phyloP scores from a whole-genome alignment of 30 jellyfish, hydroid and myxozoan genomes.

The Turritopsis dohrnii region DNA sequence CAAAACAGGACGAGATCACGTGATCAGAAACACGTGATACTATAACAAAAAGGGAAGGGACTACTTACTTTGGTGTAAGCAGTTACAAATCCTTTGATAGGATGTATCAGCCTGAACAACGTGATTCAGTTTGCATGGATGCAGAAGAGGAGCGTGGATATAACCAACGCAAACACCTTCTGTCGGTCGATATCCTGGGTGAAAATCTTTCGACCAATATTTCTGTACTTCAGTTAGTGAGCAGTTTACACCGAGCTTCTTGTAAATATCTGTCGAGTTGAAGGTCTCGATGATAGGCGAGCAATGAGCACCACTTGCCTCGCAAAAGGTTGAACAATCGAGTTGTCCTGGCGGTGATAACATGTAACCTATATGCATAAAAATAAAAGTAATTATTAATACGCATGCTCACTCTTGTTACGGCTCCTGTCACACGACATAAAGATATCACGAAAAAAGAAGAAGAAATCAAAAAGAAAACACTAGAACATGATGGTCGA shows the following conservation, averaged over 20 bases:
- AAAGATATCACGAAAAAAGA: not conserved
- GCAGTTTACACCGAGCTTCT: conserved; percentile 7
- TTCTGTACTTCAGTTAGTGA: not conserved
- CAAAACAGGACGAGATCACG: not conserved
- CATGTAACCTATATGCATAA: not conserved
- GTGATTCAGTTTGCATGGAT: not conserved
- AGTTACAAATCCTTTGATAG: conserved; percentile 44
- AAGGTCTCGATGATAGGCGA: not conserved
- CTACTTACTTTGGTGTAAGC: conserved; percentile 32
- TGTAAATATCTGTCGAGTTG: not conserved
- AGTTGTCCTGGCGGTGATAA: not conserved
- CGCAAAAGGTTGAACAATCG: not conserved
- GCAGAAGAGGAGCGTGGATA: not conserved
- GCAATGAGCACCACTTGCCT: not conserved
- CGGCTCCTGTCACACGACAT: too few relatives aligned
- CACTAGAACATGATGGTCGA: too few relatives aligned
- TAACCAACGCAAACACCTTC: not conserved
- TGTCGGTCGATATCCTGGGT: not conserved
- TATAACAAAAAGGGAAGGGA: not conserved
- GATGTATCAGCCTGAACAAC: not conserved
- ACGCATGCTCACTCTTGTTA: not conserved
- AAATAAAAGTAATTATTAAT: too few relatives aligned
- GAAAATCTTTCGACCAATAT: not conserved
- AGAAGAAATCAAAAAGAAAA: not conserved
- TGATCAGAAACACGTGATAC: not conserved